Evolutionary conservation across 2,888 invertebrate species (phyloP).

Genomic region (Bursaphelenchus okinawaensis): DNA sequence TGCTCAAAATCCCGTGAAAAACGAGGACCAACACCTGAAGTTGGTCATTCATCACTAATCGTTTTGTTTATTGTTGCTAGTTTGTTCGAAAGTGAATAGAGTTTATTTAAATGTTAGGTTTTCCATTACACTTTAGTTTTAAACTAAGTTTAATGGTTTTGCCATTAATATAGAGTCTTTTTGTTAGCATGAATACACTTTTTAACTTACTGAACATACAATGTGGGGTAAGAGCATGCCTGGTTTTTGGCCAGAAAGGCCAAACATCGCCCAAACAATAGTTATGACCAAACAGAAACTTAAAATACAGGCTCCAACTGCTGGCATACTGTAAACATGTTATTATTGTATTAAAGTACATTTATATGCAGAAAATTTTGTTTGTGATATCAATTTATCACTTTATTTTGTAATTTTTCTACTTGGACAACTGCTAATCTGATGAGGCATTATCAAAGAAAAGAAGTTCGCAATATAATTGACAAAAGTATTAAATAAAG

Average conservation of each 20-base stretch:
- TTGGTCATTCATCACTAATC: neutral
- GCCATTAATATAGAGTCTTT: too few relatives aligned
- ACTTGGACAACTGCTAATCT: too few relatives aligned
- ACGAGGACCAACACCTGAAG: constrained; percentile 19
- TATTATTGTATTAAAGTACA: neutral
- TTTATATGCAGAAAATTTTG: too few relatives aligned
- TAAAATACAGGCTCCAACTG: constrained; percentile 36
- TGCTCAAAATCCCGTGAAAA: constrained; percentile 20
- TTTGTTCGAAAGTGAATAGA: too few relatives aligned
- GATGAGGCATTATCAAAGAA: too few relatives aligned
- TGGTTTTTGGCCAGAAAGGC: constrained; percentile 33
- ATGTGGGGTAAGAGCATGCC: constrained; percentile 42
- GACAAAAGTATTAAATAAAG: neutral
- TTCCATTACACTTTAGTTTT: too few relatives aligned
- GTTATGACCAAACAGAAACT: constrained; percentile 40
- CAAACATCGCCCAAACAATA: constrained; percentile 45
- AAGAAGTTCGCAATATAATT: neutral
- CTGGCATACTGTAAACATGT: constrained; percentile 33
- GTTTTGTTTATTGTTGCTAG: too few relatives aligned
- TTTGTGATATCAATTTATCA: too few relatives aligned
- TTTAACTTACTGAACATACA: constrained; percentile 33
- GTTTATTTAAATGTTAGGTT: too few relatives aligned
- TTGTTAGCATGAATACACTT: too few relatives aligned
- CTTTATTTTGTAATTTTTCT: too few relatives aligned
- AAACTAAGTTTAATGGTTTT: too few relatives aligned